Conservation (phyloP, 2,113 vertebrate genomes). For the Pollimyrus isidori region DNA sequence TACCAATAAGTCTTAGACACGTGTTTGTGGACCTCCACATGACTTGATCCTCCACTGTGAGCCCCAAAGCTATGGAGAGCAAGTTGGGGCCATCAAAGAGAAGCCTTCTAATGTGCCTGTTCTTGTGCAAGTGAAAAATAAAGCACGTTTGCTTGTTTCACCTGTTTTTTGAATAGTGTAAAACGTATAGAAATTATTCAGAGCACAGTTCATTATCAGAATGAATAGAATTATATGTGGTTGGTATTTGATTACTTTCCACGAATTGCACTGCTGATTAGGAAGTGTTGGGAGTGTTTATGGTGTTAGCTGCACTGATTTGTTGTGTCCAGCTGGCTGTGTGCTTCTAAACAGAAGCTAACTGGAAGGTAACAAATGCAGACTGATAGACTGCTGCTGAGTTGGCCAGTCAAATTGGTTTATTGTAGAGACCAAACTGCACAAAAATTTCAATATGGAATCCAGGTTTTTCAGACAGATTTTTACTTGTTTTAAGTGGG, state of each 20-base stretch:
- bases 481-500: background rate
- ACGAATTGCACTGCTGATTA: background rate
- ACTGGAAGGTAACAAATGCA: background rate
- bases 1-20: background rate
- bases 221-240: background rate
- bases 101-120: too few relatives aligned
- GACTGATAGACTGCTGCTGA: background rate
- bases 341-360: background rate
- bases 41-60: too few relatives aligned
- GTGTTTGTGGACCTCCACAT: too few relatives aligned
- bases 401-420: background rate
- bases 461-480: background rate
- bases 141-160: too few relatives aligned
- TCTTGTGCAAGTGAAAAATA: too few relatives aligned
- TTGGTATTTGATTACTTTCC: background rate
- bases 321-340: background rate
- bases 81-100: too few relatives aligned
- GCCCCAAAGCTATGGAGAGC: too few relatives aligned
- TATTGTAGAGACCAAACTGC: background rate
- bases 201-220: background rate
- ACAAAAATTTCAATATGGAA: background rate
- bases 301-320: background rate
- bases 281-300: background rate
- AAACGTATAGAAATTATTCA: background rate
- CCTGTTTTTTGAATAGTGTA: background rate